Percentiles rank a stretch among this genome's conserved stretches.
Conservation (phyloP, 2,113 vertebrate genomes). For the Anas platyrhynchos region DNA sequence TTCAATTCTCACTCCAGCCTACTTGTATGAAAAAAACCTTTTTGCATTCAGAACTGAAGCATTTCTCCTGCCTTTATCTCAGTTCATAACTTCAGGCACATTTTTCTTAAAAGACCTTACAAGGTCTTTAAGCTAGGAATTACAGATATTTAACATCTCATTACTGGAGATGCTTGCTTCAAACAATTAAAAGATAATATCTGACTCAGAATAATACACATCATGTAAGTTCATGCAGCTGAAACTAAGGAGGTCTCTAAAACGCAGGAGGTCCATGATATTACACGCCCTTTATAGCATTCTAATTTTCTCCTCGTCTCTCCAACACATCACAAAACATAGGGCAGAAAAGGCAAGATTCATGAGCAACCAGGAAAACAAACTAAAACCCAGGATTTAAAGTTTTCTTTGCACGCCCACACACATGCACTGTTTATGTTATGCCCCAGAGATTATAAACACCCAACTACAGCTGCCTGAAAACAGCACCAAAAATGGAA, state of each 20-base stretch:
- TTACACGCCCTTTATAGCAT: background rate
- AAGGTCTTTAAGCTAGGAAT: background rate
- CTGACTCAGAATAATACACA: background rate
- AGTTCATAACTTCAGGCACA: background rate
- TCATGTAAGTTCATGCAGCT: background rate
- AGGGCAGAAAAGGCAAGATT: background rate
- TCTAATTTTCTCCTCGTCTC: background rate
- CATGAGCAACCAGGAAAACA: background rate
- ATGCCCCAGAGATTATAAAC: background rate
- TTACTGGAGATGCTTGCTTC: background rate
- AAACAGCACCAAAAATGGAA: background rate
- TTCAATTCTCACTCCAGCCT: background rate
- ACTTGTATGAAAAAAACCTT: background rate
- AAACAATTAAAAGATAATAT: background rate
- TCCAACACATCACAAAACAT: background rate
- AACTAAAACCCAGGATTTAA: background rate
- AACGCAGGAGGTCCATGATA: background rate
- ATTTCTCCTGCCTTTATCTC: background rate
- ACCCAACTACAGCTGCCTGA: background rate
- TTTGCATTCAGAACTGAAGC: background rate
- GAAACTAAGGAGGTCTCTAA: background rate
- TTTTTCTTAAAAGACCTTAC: background rate
- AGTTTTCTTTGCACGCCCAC: accelerated
- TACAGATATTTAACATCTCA: background rate
- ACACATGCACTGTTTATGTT: background rate